Conservation (phyloP, 2,888 invertebrate species). For the Chalcosyrphus nemorum region DNA sequence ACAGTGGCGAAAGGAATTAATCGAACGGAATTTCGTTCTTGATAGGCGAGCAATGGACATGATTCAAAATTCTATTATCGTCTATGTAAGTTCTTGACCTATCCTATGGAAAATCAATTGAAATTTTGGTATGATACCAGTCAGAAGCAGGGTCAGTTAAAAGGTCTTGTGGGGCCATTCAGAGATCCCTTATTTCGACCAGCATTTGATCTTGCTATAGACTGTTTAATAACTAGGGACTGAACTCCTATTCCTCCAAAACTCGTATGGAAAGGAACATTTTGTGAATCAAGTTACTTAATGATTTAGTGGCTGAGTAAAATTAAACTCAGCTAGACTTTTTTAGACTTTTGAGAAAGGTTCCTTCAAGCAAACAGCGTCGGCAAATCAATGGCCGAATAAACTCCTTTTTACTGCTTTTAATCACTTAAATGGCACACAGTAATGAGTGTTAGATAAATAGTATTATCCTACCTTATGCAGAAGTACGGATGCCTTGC, state of each 20-base stretch:
- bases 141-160: neutral
- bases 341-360: no score
- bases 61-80: neutral
- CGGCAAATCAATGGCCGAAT: neutral
- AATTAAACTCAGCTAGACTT: no score
- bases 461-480: slow-evolving; percentile 80
- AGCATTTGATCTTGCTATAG: no score
- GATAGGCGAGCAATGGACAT: neutral
- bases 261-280: no score
- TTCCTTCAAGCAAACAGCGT: neutral
- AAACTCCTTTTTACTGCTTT: neutral
- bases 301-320: no score
- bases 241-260: no score
- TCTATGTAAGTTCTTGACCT: slow-evolving; percentile 12
- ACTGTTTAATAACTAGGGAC: no score
- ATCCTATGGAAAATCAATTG: slow-evolving; percentile 1
- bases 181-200: no score
- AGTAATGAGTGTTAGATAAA: neutral
- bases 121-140: no score
- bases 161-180: no score
- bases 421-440: neutral
- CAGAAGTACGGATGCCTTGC: slow-evolving; percentile 82
- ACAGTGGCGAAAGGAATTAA: neutral
- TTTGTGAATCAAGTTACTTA: no score
- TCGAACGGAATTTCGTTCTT: neutral